Percentiles rank a stretch among this genome's conserved stretches.
phyloP scores from a whole-genome alignment of 2,797 vertebrate species.

The Gobionotothen gibberifrons region DNA sequence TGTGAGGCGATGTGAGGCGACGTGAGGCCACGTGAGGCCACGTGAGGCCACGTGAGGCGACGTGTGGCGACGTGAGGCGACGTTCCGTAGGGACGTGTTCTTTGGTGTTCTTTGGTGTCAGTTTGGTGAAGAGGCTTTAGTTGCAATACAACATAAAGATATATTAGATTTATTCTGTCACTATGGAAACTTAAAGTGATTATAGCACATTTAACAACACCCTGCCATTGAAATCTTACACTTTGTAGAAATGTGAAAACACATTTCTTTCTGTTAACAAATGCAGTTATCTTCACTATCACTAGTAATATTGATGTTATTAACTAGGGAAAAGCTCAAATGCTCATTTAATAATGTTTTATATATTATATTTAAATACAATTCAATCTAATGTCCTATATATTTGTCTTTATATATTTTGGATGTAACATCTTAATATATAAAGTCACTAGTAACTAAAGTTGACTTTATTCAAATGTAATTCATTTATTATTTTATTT shows the following conservation, averaged over 20 bases:
- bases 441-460: neutral
- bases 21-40: too few relatives aligned
- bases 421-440: neutral
- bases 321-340: neutral
- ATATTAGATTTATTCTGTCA: conserved; percentile 10
- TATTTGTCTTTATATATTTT: conserved; percentile 7
- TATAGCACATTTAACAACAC: neutral
- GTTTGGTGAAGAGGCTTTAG: neutral
- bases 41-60: too few relatives aligned
- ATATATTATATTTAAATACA: neutral
- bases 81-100: too few relatives aligned
- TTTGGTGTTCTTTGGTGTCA: too few relatives aligned
- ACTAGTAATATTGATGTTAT: neutral
- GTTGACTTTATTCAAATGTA: too few relatives aligned
- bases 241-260: neutral
- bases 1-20: too few relatives aligned
- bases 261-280: neutral
- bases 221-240: neutral
- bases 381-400: neutral
- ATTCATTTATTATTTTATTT: too few relatives aligned
- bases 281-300: neutral
- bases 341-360: too few relatives aligned
- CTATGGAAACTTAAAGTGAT: neutral
- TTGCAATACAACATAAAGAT: conserved; percentile 9
- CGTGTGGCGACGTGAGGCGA: too few relatives aligned